phyloP scores from a whole-genome alignment of 2,888 invertebrate genomes.

The Catocala nupta region DNA sequence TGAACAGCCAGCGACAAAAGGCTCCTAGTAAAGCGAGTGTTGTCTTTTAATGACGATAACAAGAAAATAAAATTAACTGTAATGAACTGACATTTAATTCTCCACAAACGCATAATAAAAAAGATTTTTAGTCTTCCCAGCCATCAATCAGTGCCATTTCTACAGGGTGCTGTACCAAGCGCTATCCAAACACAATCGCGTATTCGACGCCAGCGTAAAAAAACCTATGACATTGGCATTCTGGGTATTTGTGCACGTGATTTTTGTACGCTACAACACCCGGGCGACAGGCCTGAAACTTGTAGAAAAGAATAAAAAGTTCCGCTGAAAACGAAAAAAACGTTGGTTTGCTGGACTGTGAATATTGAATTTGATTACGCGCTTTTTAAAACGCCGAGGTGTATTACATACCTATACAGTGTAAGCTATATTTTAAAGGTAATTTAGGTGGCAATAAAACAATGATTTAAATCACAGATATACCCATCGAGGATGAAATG shows the following conservation, averaged over 20 bases:
- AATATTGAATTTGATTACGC: no score
- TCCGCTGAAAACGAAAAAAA: not conserved
- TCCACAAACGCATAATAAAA: not conserved
- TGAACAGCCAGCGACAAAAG: no score
- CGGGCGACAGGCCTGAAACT: not conserved
- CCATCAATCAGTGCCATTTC: not conserved
- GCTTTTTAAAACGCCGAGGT: no score
- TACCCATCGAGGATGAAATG: no score
- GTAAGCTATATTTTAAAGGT: no score
- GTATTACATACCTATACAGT: no score
- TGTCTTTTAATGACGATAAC: no score
- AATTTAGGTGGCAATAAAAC: no score
- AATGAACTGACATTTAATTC: no score
- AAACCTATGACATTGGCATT: conserved; percentile 8
- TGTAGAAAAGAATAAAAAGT: not conserved
- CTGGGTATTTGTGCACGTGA: not conserved
- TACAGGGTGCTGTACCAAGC: not conserved
- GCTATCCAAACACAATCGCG: conserved; percentile 1
- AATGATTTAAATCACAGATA: no score
- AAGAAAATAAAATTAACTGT: no score
- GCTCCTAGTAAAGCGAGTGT: no score
- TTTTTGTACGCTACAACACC: not conserved
- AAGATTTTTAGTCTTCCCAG: not conserved
- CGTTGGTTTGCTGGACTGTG: not conserved
- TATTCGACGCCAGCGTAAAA: conserved; percentile 6